A percentile compares a stretch with the other conserved stretches of the same genome.
Evolutionary conservation across 2,888 invertebrate genomes (phyloP).

Genomic region (Xylota segnis): DNA sequence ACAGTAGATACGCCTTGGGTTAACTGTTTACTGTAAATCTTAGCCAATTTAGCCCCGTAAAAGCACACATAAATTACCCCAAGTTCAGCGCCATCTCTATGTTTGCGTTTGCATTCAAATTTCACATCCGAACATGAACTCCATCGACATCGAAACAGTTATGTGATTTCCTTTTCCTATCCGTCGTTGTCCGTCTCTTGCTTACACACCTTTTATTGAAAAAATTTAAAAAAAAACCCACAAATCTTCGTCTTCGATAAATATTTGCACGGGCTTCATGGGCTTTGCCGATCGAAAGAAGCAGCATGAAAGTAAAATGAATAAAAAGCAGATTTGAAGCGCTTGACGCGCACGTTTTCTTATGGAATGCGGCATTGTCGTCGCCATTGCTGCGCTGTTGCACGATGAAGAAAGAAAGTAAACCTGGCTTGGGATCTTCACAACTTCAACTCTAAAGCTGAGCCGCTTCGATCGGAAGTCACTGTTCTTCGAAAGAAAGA

Average conservation of each 20-base stretch:
- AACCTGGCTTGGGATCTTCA: slow-evolving; percentile 23
- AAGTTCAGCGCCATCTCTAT: slow-evolving; percentile 47
- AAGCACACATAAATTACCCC: slow-evolving; percentile 45
- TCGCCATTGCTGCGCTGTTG: neutral
- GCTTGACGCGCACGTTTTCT: slow-evolving; percentile 28
- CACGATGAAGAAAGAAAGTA: slow-evolving; percentile 67
- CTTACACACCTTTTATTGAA: slow-evolving; percentile 35
- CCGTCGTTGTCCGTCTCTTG: neutral
- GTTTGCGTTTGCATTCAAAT: slow-evolving; percentile 33
- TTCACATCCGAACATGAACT: slow-evolving; percentile 69
- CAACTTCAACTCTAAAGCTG: neutral
- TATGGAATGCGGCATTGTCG: slow-evolving; percentile 46
- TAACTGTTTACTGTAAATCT: slow-evolving; percentile 42
- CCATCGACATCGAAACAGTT: slow-evolving; percentile 64
- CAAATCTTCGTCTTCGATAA: slow-evolving; percentile 42
- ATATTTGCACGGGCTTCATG: slow-evolving; percentile 64
- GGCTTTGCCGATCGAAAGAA: slow-evolving; percentile 28
- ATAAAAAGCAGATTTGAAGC: slow-evolving; percentile 18
- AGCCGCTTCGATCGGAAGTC: slow-evolving; percentile 55
- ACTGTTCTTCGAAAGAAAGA: slow-evolving; percentile 5
- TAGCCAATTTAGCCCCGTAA: slow-evolving; percentile 4
- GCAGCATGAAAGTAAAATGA: slow-evolving; percentile 70
- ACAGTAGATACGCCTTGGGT: slow-evolving; percentile 9
- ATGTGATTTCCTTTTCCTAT: slow-evolving; percentile 68
- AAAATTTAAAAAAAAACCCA: neutral